Evolutionary conservation across 2,888 invertebrate genomes (phyloP).

Genomic region (Drosophila flavopinicola): DNA sequence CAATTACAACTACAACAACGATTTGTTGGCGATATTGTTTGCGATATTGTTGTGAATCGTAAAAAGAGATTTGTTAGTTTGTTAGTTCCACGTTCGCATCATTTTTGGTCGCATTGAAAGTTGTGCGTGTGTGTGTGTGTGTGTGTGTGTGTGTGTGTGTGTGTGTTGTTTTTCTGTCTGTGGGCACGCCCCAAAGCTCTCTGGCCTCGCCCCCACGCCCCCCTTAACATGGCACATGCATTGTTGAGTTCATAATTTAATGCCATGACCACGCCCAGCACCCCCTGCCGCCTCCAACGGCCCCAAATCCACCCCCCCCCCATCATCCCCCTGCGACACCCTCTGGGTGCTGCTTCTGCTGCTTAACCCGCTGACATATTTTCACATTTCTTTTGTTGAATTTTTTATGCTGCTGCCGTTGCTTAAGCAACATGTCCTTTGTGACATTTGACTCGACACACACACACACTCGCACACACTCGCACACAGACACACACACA

Average conservation of each 20-base stretch:
- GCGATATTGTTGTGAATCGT: conserved; percentile 24
- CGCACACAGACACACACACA: conserved; percentile 4
- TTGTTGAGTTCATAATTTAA: conserved; percentile 70
- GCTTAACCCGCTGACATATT: conserved; percentile 70
- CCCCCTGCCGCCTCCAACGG: not conserved
- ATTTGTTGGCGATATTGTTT: no score
- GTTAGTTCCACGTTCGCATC: not conserved
- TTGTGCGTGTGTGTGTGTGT: not conserved
- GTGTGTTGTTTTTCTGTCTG: not conserved
- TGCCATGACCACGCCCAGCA: conserved; percentile 32
- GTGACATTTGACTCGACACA: conserved; percentile 68
- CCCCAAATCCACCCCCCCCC: not conserved
- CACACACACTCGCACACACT: conserved; percentile 14
- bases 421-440: conserved; percentile 67
- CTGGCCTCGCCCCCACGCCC: not conserved
- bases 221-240: conserved; percentile 41
- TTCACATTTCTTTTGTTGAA: conserved; percentile 66
- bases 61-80: conserved; percentile 12
- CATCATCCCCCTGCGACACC: not conserved
- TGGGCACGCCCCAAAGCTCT: conserved; percentile 6
- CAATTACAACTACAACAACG: not conserved
- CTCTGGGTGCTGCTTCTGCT: conserved; percentile 22
- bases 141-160: no score
- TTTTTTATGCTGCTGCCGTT: conserved; percentile 46
- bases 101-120: not conserved